Conservation (phyloP, 2,888 invertebrate species). For the Tricholauxania praeusta region DNA sequence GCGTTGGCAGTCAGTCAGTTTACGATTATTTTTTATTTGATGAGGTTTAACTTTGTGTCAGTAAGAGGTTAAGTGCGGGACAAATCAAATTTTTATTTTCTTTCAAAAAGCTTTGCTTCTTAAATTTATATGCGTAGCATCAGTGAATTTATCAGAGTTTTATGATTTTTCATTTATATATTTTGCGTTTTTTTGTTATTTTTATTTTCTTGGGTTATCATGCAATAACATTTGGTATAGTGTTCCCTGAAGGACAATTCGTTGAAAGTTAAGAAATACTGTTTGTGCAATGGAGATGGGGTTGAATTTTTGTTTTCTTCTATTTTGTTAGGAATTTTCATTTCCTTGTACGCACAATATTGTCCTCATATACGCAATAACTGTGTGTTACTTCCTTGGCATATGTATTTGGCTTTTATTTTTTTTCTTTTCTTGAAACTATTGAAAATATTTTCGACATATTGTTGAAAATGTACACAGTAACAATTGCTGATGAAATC, state of each 20-base stretch:
- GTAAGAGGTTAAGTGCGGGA: too few species aligned
- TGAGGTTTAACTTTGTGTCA: too few species aligned
- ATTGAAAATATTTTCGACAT: neutral
- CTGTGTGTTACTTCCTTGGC: neutral
- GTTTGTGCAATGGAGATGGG: too few species aligned
- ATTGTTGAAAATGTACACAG: neutral
- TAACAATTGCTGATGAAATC: slow-evolving; percentile 4
- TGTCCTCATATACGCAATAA: neutral
- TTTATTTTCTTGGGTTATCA: neutral
- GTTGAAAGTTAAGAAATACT: neutral
- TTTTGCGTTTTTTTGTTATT: neutral
- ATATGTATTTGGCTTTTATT: neutral
- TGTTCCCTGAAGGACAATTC: slow-evolving; percentile 8
- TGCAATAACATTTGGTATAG: neutral
- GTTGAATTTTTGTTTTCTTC: neutral
- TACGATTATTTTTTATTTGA: neutral
- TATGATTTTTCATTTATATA: slow-evolving; percentile 6
- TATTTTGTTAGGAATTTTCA: slow-evolving; percentile 10
- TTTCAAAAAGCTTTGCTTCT: too few species aligned
- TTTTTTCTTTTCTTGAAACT: too few species aligned
- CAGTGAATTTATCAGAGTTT: neutral
- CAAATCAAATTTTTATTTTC: too few species aligned
- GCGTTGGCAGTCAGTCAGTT: neutral
- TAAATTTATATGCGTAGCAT: too few species aligned
- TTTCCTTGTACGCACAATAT: neutral